These are phyloP conservation scores for Micronycteris hirsuta DNA, from an alignment of 2,113 vertebrate genomes.

Conservation along the genomic window DNA sequence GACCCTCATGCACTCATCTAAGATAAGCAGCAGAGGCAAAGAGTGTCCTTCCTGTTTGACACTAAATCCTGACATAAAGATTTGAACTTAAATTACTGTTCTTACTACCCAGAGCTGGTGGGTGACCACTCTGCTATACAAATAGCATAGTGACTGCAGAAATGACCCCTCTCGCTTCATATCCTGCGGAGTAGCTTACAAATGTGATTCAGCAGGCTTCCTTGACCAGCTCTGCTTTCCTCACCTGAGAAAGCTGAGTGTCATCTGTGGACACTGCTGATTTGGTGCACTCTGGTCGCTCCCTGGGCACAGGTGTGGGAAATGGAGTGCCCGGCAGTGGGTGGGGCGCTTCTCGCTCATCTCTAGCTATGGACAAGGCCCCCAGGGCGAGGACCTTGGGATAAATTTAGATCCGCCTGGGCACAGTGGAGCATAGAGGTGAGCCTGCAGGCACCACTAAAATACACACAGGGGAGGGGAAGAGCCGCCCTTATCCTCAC, in stretches of 20 bases:
- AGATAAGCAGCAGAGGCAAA: neutral
- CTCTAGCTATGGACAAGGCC: neutral
- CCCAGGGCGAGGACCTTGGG: neutral
- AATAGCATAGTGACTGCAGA: neutral
- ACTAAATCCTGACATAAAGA: neutral
- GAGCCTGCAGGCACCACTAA: neutral
- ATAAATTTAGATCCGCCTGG: neutral
- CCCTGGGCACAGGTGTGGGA: neutral
- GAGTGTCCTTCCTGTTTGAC: neutral
- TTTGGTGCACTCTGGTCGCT: neutral
- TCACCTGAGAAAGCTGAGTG: neutral
- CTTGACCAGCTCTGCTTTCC: neutral
- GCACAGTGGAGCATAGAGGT: neutral
- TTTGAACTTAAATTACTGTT: neutral
- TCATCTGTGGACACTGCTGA: neutral
- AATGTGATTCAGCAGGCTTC: neutral
- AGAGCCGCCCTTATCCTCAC: neutral
- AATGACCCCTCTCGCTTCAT: neutral
- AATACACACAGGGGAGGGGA: accelerated
- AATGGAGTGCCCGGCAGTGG: neutral
- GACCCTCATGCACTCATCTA: neutral
- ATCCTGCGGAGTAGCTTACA: neutral
- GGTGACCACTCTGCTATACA: neutral
- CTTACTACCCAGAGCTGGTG: neutral
- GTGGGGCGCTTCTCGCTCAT: neutral